Base-by-base conservation (phyloP, 2,888 invertebrate species). In the Melanotus villosus region DNA sequence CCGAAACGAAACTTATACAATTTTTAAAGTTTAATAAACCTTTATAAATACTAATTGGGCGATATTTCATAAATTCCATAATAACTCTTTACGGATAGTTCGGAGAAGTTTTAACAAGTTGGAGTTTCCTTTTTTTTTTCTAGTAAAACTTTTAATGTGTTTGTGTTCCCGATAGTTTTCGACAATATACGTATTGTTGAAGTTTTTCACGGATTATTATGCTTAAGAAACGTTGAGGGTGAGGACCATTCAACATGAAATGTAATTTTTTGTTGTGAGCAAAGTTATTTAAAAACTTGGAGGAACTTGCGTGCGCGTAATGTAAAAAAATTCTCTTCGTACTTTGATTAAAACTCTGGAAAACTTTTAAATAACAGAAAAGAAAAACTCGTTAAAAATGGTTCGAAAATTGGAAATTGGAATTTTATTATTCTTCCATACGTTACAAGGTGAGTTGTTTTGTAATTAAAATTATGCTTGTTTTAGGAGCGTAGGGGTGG, bases 361-460 rank as follows among this genome's bases (percentile, higher is more conserved):
- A 5, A 41, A 43, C 34, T 34, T 1, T 12, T 34, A n/a, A n/a
- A n/a, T n/a, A n/a, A n/a, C 26, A 26, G 7, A 26, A 7, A 5
- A 5, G 38, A 32, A 54, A 9, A 45, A 18, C 19, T 10, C 45
- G 18, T 19, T 43, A 9, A 26, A 63, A 41, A 63, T 68, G 64
- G 52, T 26, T 18, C 36, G 12, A 41, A 26, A 23, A 50, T 26
- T 65, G n/a, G 18, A 26, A 26, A 30, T 65, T 50, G 65, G 58
- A 36, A 43, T 68, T 65, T 68, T 68, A 26, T 26, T 68, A 23
- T 19, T 57, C 38, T 26, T 68, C 52, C 47, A 52, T 7, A 58
- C 41, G 21, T 43, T 68, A 45, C 68, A 68, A 68, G 68, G 68
- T 68, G 45, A 65, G 64, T 34, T 36, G 6, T 5, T 19, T 58